These are phyloP conservation scores for Onthophagus sagittarius DNA, from an alignment of 2,888 invertebrate species.

Conservation along the genomic window DNA sequence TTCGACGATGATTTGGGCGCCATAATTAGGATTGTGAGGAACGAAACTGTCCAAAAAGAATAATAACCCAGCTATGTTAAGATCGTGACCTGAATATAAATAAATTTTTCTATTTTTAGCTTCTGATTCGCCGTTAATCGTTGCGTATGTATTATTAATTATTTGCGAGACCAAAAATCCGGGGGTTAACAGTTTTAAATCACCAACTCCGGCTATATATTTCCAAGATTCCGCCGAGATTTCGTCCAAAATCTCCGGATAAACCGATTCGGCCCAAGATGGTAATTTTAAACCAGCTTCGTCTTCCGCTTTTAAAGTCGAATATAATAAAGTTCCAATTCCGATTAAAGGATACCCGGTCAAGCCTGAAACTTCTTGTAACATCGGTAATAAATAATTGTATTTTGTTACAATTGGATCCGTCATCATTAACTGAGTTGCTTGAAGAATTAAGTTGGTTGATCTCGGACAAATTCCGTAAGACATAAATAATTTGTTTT, in stretches of 20 bases:
- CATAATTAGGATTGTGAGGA: slow-evolving; percentile 40
- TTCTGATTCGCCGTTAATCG: slow-evolving; percentile 13
- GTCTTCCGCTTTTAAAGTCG: not conserved
- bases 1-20: slow-evolving; percentile 35
- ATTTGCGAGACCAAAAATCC: slow-evolving; percentile 20
- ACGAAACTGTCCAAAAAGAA: slow-evolving; percentile 48
- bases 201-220: slow-evolving; percentile 36
- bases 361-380: slow-evolving; percentile 10
- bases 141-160: slow-evolving; percentile 14
- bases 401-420: not conserved
- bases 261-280: slow-evolving; percentile 44
- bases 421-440: not conserved
- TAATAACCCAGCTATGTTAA: slow-evolving; percentile 51
- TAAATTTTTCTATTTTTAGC: slow-evolving; percentile 30
- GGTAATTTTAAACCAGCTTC: slow-evolving; percentile 42
- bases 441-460: not conserved
- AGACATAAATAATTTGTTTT: slow-evolving; percentile 19
- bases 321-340: not conserved
- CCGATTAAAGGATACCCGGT: slow-evolving; percentile 1
- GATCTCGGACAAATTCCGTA: slow-evolving; percentile 11
- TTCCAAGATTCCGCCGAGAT: slow-evolving; percentile 41
- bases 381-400: not conserved
- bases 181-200: slow-evolving; percentile 37
- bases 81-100: slow-evolving; percentile 53
- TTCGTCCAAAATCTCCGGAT: slow-evolving; percentile 39